These are phyloP conservation scores for Lottia gigantea DNA, from an alignment of 2,888 invertebrate genomes.

Conservation along the genomic window DNA sequence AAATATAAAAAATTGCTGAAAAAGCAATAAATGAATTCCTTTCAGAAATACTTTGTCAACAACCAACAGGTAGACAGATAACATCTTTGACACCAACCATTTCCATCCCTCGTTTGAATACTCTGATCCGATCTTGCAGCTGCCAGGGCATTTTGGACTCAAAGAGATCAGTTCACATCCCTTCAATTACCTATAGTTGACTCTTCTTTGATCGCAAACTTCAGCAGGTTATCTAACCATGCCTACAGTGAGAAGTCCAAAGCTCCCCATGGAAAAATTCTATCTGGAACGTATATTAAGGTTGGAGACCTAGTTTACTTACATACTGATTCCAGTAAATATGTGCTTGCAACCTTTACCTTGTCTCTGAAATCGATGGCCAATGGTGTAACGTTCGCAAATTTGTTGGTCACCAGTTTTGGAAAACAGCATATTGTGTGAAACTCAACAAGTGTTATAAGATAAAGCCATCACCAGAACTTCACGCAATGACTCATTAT, in stretches of 20 bases:
- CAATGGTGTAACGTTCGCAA: slow-evolving; percentile 31
- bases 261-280: not conserved
- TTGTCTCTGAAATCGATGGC: slow-evolving; percentile 28
- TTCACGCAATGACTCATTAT: too few species aligned
- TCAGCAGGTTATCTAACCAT: slow-evolving; percentile 30
- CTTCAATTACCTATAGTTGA: not conserved
- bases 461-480: not conserved
- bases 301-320: slow-evolving; percentile 37
- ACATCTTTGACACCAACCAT: slow-evolving; percentile 22
- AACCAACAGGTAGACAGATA: slow-evolving; percentile 27
- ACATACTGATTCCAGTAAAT: slow-evolving; percentile 26
- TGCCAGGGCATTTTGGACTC: not conserved
- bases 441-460: not conserved
- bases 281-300: not conserved
- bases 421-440: not conserved
- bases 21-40: slow-evolving; percentile 42
- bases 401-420: not conserved
- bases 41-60: slow-evolving; percentile 36
- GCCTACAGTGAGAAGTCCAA: slow-evolving; percentile 33
- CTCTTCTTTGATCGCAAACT: slow-evolving; percentile 16
- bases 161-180: not conserved
- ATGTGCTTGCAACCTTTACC: slow-evolving; percentile 27
- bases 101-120: not conserved
- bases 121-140: not conserved
- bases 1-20: slow-evolving; percentile 42